Base-by-base conservation (phyloP, 2,888 invertebrate genomes). In the Hirudinaria manillensis region DNA sequence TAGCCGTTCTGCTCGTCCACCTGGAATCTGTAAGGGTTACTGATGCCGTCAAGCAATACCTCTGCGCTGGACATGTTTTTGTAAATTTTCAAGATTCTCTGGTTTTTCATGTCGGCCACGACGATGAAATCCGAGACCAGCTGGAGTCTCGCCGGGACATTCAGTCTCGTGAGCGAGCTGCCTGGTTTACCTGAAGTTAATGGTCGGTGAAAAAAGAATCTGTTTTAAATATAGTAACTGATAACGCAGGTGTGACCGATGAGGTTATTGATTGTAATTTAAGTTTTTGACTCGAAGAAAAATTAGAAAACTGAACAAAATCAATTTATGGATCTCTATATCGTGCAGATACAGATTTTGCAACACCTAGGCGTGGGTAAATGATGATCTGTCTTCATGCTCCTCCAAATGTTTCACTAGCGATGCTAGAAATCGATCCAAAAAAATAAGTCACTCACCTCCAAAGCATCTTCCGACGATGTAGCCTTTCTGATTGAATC, bases 401-500 rank as follows among this genome's bases (percentile, higher is more conserved):
- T 16, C 16, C 10, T 6, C 45, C 16, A 10, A 10, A 45, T 45
- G 45, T 7, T 45, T 45, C 45, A 45, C 16, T 45, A 16, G 45
- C 1, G 45, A 10, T 10, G 10, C 1, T 32, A 68, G 1, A 10
- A 61, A 61, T 61, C 24, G 13, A 27, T 61, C 32, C 2, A 68
- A 34, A 24, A 36, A 73, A 16, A 10, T 56, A 27, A 56, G n/a
- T 27, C 1, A 65, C 34, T 55, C 36, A 29, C 73, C 73, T 2
- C 73, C 73, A 55, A 65, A 73, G 24, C 73, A 73, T 38, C 21
- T 32, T 19, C 65, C 65, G 16, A 73, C 65, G 10, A 73, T 61
- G 34, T 36, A 73, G 10, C 73, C 73, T 3, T 36, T 16, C 34
- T 36, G 19, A 27, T 73, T 73, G 45, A 73, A 73, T 65, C 65